Evolutionary conservation across 2,113 vertebrate genomes (phyloP).

Genomic region (cat (Felis catus)): F.catus_Fca126_mat1.0 CM031412.1:234563501-234564000

Average conservation of each 20-base stretch:
- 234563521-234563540: conserved; percentile 49
- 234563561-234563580: conserved; percentile 61
- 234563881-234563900: conserved; percentile 37
- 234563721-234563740: neutral
- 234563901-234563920: neutral
- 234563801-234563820: neutral
- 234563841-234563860: conserved; percentile 25
- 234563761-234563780: conserved; percentile 18
- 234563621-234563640: conserved; percentile 27
- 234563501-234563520: conserved; percentile 57
- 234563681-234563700: conserved; percentile 65
- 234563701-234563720: conserved; percentile 35
- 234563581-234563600: conserved; percentile 49
- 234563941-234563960: too few species aligned
- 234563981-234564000: too few species aligned
- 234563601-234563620: conserved; percentile 66
- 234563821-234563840: conserved; percentile 14
- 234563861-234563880: neutral
- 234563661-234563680: conserved; percentile 49
- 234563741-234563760: neutral
- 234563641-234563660: neutral
- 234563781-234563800: neutral
- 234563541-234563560: conserved; percentile 63
- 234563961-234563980: too few species aligned
- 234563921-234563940: too few species aligned